Evolutionary conservation across 2,888 invertebrate genomes (phyloP).

Genomic region (Calameuta pallipes): DNA sequence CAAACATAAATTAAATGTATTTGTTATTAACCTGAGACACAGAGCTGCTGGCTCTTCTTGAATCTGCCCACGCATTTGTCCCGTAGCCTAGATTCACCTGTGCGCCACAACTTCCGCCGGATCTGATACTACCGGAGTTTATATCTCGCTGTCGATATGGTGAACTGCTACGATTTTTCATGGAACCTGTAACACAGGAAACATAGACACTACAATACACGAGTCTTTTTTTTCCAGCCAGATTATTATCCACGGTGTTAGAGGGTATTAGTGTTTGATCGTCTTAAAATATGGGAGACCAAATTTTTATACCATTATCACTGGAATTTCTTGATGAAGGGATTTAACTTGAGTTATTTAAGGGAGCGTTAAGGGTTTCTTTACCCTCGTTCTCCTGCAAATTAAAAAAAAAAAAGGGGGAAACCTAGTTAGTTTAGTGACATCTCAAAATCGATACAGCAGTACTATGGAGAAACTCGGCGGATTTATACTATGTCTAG

Average conservation of each 20-base stretch:
- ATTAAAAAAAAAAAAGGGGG: not conserved
- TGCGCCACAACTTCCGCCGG: slow-evolving; percentile 65
- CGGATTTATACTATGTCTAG: not conserved
- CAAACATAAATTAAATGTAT: not conserved
- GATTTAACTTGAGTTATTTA: not conserved
- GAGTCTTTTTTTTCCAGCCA: not conserved
- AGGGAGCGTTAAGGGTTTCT: not conserved
- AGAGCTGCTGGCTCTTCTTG: slow-evolving; percentile 78
- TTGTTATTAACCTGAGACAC: slow-evolving; percentile 75
- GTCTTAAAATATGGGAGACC: not conserved
- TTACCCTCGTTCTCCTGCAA: not conserved
- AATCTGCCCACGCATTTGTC: slow-evolving; percentile 70
- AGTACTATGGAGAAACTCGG: not conserved
- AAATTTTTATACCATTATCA: not conserved
- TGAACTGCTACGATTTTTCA: slow-evolving; percentile 69
- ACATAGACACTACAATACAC: not conserved
- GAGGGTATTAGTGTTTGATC: not conserved
- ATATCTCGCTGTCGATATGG: slow-evolving; percentile 72
- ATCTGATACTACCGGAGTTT: slow-evolving; percentile 64
- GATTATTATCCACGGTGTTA: not conserved
- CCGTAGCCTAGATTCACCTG: slow-evolving; percentile 68
- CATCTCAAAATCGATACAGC: not conserved
- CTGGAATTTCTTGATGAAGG: not conserved
- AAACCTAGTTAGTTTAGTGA: not conserved
- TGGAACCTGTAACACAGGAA: slow-evolving; percentile 37